These are phyloP conservation scores for Gymnarchus niloticus DNA, from an alignment of 2,113 vertebrate genomes.

Conservation along the genomic window DNA sequence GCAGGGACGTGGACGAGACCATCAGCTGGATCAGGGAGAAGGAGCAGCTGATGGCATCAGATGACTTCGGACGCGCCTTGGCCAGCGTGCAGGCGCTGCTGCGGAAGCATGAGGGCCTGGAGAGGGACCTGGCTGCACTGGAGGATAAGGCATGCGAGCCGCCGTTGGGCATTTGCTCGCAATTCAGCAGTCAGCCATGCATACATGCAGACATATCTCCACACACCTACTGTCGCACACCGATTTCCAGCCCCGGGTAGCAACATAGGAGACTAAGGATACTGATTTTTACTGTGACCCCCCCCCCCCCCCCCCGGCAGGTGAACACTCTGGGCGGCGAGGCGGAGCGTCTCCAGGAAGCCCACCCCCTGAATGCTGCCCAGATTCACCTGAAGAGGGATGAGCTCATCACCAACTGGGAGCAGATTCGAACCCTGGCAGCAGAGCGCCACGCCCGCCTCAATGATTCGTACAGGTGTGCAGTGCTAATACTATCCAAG, in stretches of 20 bases:
- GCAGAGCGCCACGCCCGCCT: slow-evolving; percentile 83
- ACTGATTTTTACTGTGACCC: neutral
- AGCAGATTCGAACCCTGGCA: slow-evolving; percentile 88
- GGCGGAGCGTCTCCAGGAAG: slow-evolving; percentile 88
- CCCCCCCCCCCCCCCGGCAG: slow-evolving; percentile 47
- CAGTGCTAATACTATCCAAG: neutral
- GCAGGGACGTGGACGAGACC: slow-evolving; percentile 95
- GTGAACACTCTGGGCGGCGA: slow-evolving; percentile 86
- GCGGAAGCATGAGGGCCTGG: slow-evolving; percentile 91
- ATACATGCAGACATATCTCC: neutral
- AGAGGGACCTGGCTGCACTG: slow-evolving; percentile 90
- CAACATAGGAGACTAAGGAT: neutral
- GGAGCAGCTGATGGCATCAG: slow-evolving; percentile 95
- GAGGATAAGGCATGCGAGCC: slow-evolving; percentile 80
- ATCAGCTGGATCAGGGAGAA: slow-evolving; percentile 99
- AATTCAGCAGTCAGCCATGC: neutral
- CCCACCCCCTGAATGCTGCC: slow-evolving; percentile 83
- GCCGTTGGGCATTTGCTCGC: no score
- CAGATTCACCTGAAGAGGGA: slow-evolving; percentile 95
- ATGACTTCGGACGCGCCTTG: slow-evolving; percentile 93
- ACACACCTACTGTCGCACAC: neutral
- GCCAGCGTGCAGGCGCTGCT: slow-evolving; percentile 93
- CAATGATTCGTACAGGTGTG: slow-evolving; percentile 87
- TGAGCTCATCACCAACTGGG: slow-evolving; percentile 93
- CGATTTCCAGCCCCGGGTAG: neutral